Conservation (phyloP, 2,113 vertebrate species). For the Melanotaenia duboulayi region DNA sequence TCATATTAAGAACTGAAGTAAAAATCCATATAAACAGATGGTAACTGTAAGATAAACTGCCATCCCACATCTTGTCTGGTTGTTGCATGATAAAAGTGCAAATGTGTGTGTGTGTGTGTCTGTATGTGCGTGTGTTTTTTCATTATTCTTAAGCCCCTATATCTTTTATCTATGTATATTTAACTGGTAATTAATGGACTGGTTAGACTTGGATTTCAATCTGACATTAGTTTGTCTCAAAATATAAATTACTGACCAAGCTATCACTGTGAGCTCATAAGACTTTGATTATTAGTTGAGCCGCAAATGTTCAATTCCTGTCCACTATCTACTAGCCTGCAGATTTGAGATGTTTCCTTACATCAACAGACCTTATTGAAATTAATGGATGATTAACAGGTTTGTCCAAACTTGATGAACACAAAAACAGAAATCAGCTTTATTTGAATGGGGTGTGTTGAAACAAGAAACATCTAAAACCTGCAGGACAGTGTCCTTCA, state of each 20-base stretch:
- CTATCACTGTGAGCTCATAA: neutral
- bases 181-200: neutral
- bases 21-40: neutral
- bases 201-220: neutral
- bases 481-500: too few species aligned
- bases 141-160: neutral
- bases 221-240: neutral
- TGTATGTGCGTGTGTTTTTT: too few species aligned
- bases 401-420: too few species aligned
- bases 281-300: slow-evolving; percentile 13
- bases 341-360: too few species aligned
- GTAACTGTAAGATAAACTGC: neutral
- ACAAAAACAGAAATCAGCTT: too few species aligned
- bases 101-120: too few species aligned
- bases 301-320: neutral
- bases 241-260: slow-evolving; percentile 31
- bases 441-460: too few species aligned
- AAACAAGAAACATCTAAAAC: too few species aligned
- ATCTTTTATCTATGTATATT: neutral
- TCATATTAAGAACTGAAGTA: neutral
- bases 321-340: too few species aligned
- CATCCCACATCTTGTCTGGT: neutral
- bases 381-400: too few species aligned
- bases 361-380: too few species aligned
- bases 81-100: neutral